Conservation (phyloP, 2,113 vertebrate genomes). For the Colaptes auratus region DNA sequence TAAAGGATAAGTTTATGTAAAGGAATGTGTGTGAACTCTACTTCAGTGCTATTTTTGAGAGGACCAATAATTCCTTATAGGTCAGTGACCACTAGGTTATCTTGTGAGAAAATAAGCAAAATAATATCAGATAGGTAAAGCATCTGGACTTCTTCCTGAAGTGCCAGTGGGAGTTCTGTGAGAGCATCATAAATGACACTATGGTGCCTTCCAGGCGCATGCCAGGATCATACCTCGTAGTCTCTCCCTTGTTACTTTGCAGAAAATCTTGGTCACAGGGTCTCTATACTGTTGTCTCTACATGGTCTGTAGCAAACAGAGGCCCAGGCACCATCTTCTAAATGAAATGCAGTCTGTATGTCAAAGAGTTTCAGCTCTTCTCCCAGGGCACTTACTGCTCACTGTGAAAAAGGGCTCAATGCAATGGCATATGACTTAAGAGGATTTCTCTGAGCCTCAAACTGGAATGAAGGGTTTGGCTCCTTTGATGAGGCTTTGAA, state of each 20-base stretch:
- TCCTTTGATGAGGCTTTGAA: conserved; percentile 42
- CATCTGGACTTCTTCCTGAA: background rate
- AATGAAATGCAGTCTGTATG: background rate
- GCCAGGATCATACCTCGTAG: background rate
- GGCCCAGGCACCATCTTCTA: background rate
- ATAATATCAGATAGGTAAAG: background rate
- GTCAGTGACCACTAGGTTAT: background rate
- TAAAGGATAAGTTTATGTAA: background rate
- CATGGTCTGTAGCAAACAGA: background rate
- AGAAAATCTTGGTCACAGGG: background rate
- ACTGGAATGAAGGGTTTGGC: background rate
- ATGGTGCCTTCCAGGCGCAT: background rate
- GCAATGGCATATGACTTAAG: background rate
- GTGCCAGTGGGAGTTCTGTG: background rate
- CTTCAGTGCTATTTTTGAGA: background rate
- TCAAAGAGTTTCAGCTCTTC: background rate
- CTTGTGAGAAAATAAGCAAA: background rate
- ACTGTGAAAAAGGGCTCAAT: background rate
- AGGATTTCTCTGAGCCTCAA: conserved; percentile 38
- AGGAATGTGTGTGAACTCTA: background rate
- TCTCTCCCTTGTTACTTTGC: background rate
- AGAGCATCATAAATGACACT: background rate
- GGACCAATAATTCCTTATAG: background rate
- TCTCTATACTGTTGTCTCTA: background rate
- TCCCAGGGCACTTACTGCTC: background rate